phyloP scores from a whole-genome alignment of 2,888 invertebrate species.

The Hydroisotoma schaefferi region DNA sequence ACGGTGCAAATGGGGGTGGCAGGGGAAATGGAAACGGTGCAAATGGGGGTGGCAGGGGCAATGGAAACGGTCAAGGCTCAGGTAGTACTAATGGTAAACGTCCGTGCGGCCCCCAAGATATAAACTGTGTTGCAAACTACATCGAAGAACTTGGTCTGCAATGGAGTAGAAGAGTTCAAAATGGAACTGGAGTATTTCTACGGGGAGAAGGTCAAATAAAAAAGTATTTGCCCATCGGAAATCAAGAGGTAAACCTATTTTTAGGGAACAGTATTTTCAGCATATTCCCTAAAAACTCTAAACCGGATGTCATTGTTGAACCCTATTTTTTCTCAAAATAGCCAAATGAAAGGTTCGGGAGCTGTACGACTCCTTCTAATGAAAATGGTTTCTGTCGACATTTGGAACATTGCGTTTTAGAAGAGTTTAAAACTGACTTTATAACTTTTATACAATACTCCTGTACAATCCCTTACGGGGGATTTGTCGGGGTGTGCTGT shows the following conservation, averaged over 20 bases:
- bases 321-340: slow-evolving; percentile 51
- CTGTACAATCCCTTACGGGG: slow-evolving; percentile 65
- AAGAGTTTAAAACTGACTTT: slow-evolving; percentile 60
- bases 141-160: slow-evolving; percentile 26
- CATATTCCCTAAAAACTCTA: not conserved
- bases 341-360: slow-evolving; percentile 62
- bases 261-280: not conserved
- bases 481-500: slow-evolving; percentile 70
- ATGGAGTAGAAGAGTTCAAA: slow-evolving; percentile 28
- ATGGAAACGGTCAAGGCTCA: not conserved
- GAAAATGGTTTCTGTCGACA: slow-evolving; percentile 66
- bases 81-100: slow-evolving; percentile 8
- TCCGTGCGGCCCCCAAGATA: slow-evolving; percentile 21
- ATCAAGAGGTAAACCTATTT: slow-evolving; percentile 19
- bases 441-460: slow-evolving; percentile 63
- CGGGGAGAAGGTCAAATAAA: slow-evolving; percentile 11
- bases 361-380: slow-evolving; percentile 60
- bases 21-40: not conserved
- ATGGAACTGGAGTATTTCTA: slow-evolving; percentile 35
- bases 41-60: not conserved
- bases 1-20: slow-evolving; percentile 1
- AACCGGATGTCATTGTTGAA: too few species aligned
- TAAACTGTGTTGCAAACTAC: slow-evolving; percentile 20
- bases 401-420: slow-evolving; percentile 60
- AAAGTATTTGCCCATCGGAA: slow-evolving; percentile 27